phyloP scores from a whole-genome alignment of 2,888 invertebrate species.

The Myopa testacea region DNA sequence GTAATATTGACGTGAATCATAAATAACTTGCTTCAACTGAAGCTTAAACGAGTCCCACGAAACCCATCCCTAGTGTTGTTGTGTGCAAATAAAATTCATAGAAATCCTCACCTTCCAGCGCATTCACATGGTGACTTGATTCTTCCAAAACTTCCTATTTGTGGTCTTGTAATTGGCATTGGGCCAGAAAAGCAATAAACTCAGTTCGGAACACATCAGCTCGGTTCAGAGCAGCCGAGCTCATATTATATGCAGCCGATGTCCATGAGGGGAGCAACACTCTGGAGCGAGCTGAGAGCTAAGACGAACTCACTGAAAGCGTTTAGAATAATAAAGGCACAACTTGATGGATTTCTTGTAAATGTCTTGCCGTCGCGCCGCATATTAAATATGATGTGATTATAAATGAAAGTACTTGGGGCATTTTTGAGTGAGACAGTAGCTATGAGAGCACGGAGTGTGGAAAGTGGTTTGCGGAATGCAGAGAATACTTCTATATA shows the following conservation, averaged over 20 bases:
- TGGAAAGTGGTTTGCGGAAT: neutral
- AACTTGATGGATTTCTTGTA: constrained; percentile 45
- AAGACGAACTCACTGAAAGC: neutral
- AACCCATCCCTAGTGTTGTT: neutral
- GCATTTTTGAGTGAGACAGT: neutral
- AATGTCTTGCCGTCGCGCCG: constrained; percentile 36
- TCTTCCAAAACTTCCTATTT: constrained; percentile 47
- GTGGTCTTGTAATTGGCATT: constrained; percentile 34
- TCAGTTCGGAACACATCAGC: no score
- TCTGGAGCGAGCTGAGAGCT: neutral
- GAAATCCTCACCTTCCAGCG: constrained; percentile 42
- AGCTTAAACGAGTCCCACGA: neutral
- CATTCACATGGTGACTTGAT: constrained; percentile 46
- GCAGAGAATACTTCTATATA: neutral
- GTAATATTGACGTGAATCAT: neutral
- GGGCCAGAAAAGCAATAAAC: constrained; percentile 23
- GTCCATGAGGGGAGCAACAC: constrained; percentile 54
- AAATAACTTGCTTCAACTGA: neutral
- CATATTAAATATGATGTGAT: constrained; percentile 38
- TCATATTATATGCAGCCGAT: constrained; percentile 58
- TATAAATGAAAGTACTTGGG: constrained; percentile 37
- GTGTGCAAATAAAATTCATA: constrained; percentile 32
- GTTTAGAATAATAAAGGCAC: constrained; percentile 46
- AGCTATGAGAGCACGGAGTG: no score
- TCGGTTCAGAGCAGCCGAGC: constrained; percentile 31